Evolutionary conservation across 2,113 vertebrate genomes (phyloP).

Genomic region (Empidonax alnorum): DNA sequence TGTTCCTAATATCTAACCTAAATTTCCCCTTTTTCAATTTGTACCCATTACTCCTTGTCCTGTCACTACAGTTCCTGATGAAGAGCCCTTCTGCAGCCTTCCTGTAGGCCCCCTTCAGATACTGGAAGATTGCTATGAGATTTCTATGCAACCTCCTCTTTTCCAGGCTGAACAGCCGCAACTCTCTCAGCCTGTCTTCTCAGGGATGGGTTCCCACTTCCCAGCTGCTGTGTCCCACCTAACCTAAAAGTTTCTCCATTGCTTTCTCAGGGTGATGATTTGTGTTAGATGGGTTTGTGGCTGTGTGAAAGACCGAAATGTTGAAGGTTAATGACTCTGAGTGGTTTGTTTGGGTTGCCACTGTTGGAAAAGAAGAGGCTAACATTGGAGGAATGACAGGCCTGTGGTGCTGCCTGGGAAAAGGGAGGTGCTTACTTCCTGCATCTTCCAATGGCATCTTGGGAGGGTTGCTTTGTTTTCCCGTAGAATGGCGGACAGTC

Average conservation of each 20-base stretch:
- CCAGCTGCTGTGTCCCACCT: no score
- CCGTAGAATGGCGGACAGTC: neutral
- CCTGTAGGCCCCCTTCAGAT: neutral
- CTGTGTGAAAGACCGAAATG: neutral
- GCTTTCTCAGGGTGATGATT: neutral
- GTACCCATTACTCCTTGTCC: neutral
- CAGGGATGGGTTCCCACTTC: neutral
- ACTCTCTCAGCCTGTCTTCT: fast-evolving
- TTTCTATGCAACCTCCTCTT: neutral
- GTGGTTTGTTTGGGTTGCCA: neutral
- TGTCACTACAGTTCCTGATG: neutral
- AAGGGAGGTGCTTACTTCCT: neutral
- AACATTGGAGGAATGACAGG: fast-evolving
- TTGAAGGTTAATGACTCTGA: neutral
- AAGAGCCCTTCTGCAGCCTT: neutral
- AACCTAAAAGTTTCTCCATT: fast-evolving
- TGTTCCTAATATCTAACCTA: neutral
- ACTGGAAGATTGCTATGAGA: no score
- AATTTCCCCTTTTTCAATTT: neutral
- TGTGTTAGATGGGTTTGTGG: neutral
- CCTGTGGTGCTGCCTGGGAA: fast-evolving
- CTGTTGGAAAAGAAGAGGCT: neutral
- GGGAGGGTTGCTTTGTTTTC: neutral
- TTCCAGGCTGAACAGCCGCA: neutral
- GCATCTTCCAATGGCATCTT: neutral